Percentiles rank a stretch among this genome's conserved stretches.
phyloP scores from a whole-genome alignment of 2,113 vertebrate species.

The Todiramphus saurophagus region DNA sequence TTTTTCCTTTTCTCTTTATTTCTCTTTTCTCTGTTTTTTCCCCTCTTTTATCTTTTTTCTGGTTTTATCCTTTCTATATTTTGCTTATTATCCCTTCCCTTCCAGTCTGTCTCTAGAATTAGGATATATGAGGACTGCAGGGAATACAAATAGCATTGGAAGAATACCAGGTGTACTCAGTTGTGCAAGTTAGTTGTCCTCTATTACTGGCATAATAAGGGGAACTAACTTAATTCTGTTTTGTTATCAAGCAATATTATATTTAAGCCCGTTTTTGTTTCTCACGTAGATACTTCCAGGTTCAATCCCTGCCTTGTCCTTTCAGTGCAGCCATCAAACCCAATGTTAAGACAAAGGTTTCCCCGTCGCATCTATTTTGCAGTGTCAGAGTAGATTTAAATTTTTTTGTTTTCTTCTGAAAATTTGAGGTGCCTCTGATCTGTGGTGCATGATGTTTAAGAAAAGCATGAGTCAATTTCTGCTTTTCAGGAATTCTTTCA shows the following conservation, averaged over 20 bases:
- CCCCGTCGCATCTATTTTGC: neutral
- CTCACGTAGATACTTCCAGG: rapidly evolving
- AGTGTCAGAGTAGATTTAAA: neutral
- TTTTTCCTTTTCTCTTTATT: neutral
- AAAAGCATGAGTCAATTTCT: neutral
- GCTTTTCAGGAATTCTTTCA: neutral
- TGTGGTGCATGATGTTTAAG: neutral
- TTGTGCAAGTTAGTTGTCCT: neutral
- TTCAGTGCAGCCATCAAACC: neutral
- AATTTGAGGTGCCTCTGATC: neutral
- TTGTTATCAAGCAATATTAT: neutral
- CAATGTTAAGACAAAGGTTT: neutral
- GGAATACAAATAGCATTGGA: neutral
- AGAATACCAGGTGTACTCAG: neutral
- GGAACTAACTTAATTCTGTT: neutral
- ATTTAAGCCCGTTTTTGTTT: neutral
- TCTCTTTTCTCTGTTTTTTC: neutral
- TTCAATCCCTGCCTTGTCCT: neutral
- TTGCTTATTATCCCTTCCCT: too few species aligned
- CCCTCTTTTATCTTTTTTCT: neutral
- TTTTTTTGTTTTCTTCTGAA: neutral
- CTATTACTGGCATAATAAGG: neutral
- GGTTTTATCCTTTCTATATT: neutral
- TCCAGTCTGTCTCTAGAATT: neutral
- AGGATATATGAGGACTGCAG: neutral